Base-by-base conservation (phyloP, 2,797 vertebrate genomes). In the Tragopan temminckii region DNA sequence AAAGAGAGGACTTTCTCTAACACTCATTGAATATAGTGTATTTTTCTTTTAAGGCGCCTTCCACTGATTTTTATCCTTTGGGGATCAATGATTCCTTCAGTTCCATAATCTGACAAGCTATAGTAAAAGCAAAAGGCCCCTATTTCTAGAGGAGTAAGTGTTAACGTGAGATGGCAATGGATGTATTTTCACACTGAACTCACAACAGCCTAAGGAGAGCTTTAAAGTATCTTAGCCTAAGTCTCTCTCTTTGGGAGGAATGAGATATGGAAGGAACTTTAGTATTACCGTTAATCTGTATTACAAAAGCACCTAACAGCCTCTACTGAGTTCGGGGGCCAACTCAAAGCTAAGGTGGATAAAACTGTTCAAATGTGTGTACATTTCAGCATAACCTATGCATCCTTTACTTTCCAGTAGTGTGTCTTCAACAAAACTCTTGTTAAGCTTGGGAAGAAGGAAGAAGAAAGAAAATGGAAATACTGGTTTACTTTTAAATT, bases 61-160 rank as follows among this genome's bases (percentile, higher is more conserved):
- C 72, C 64, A 85, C 85, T 95, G 97, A 97, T 97, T 97, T 97
- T 97, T 96, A 97, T 97, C 95, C 94, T 96, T 91, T 68, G 53
- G 85, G 85, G 94, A 96, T 96, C 97, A 97, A 94, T 94, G 88
- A 50, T 91, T 94, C 21, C 93, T 91, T 97, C 92, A 95, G 74
- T 92, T 96, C 91, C 68, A 68, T 96, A 96, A 97, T 96, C 95
- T 97, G 94, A 97, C 95, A 97, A 96, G 93, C 87, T 82, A 46
- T 0, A 93, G 74, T 76, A 90, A 95, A 97, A 95, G 94, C 67
- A 90, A 85, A 94, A 76, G 83, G 55, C 77, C 76, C 69, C 62
- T 52, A 43, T 69, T 96, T 90, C 79, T 20, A 43, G 87, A 96
- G 92, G 64, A 6, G 0, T 46, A 81, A 93, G 64, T 74, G 86